Base-by-base conservation (phyloP, 2,888 invertebrate genomes). In the Pseudeuparius sepicola region DNA sequence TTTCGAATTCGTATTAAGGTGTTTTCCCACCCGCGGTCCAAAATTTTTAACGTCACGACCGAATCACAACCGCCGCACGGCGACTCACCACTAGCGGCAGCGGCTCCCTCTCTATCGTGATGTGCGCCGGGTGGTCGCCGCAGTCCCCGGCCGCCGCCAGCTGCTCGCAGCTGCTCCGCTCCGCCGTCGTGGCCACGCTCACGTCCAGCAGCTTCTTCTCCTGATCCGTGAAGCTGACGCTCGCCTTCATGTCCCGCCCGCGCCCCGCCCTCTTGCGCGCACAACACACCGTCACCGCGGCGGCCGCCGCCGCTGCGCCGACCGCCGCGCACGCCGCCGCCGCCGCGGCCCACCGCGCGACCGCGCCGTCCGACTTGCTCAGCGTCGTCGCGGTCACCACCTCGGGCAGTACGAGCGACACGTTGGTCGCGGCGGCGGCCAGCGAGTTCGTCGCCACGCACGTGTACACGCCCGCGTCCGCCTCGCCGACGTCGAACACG, bases 181-280 rank as follows among this genome's bases (percentile, higher is more conserved):
- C 73, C 15, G 73, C 73, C 1, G 76, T 78, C 4, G 78, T 78
- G 9, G 78, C 78, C 20, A 78, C 78, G 45, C 86, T 86, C 11
- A 85, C 75, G 48, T 87, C 86, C 42, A 88, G 65, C 37, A 88
- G 66, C 54, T 86, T 85, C 60, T 88, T 87, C 55, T 88, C 87
- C 64, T 88, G 88, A 53, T 88, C 88, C 29, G 82, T 85, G 55
- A 85, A 85, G 56, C 85, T 86, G 2, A 82, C 73, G 59, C 83
- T 83, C 27, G 78, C 75, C 51, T 84, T 84, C 36, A 82, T 70
- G 24, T 81, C 81, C 43, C 80, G 75, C 51, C 72, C 71, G 34
- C 71, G 68, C 29, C 71, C 65, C 2, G 68, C 63, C 36, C 68
- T 65, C 3, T 69, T 63, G 10, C 66, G 61, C 67, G 59, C 73